Conservation (phyloP, 2,797 vertebrate genomes). For the Sebastes matsubarae region DNA sequence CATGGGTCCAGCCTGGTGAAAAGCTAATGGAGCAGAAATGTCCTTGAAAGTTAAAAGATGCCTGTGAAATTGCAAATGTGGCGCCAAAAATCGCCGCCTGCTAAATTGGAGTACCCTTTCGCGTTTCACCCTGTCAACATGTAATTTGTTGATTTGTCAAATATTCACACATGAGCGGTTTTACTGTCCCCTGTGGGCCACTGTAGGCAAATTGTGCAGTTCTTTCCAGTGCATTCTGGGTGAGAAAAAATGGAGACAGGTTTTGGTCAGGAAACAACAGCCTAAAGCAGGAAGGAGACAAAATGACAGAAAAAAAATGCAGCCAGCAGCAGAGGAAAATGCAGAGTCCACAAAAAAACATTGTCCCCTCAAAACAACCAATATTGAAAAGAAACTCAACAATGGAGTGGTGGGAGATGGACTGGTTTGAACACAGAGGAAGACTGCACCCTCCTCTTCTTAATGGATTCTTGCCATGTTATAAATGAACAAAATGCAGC, state of each 20-base stretch:
- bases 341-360: slow-evolving; percentile 25
- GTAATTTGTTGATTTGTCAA: slow-evolving; percentile 68
- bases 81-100: slow-evolving; percentile 16
- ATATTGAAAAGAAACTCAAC: neutral
- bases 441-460: neutral
- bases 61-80: slow-evolving; percentile 54
- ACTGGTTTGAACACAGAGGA: neutral
- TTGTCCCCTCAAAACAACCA: slow-evolving; percentile 21
- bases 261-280: slow-evolving; percentile 52
- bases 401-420: neutral
- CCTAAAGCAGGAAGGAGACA: neutral
- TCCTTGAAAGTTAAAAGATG: slow-evolving; percentile 66
- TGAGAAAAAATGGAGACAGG: slow-evolving; percentile 13
- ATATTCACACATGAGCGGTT: slow-evolving; percentile 57
- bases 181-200: slow-evolving; percentile 43
- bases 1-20: slow-evolving; percentile 45
- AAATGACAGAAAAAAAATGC: slow-evolving; percentile 16
- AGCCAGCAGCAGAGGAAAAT: slow-evolving; percentile 3
- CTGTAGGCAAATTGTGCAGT: slow-evolving; percentile 46
- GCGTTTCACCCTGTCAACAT: slow-evolving; percentile 47
- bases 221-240: slow-evolving; percentile 25
- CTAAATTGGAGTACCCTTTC: slow-evolving; percentile 45
- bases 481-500: neutral
- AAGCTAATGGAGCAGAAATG: slow-evolving; percentile 65
- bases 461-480: too few relatives aligned